A percentile compares a stretch with the other conserved stretches of the same genome.
phyloP scores from a whole-genome alignment of 2,113 vertebrate species.

The Microtus oregoni region DNA sequence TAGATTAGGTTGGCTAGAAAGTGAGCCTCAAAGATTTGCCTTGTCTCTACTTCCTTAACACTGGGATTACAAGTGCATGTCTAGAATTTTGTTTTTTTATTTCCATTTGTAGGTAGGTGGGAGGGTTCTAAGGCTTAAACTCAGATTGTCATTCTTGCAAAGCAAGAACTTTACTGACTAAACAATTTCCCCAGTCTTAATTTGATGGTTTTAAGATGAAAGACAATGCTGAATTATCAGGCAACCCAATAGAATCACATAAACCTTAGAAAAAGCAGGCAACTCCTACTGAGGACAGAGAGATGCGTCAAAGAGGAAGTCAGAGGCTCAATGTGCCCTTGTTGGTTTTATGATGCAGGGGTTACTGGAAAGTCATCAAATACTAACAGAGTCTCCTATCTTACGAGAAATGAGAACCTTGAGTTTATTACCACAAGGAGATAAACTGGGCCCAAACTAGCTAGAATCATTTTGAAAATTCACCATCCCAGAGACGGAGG shows the following conservation, averaged over 20 bases:
- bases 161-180: background rate
- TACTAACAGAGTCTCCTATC: background rate
- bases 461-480: background rate
- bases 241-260: background rate
- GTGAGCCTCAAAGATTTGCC: background rate
- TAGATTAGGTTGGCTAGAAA: background rate
- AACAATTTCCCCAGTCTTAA: background rate
- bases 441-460: background rate
- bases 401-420: background rate
- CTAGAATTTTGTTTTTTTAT: background rate
- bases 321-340: background rate
- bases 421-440: background rate
- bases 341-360: background rate
- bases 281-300: background rate
- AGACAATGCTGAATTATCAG: background rate
- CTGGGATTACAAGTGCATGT: background rate
- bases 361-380: background rate
- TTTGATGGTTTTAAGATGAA: background rate
- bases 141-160: background rate
- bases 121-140: background rate
- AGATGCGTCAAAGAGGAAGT: background rate
- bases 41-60: background rate
- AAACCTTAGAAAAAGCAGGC: slow-evolving; percentile 24
- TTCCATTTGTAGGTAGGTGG: background rate
- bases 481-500: background rate